Base-by-base conservation (phyloP, 2,797 vertebrate species). In the Rallus crepitans region DNA sequence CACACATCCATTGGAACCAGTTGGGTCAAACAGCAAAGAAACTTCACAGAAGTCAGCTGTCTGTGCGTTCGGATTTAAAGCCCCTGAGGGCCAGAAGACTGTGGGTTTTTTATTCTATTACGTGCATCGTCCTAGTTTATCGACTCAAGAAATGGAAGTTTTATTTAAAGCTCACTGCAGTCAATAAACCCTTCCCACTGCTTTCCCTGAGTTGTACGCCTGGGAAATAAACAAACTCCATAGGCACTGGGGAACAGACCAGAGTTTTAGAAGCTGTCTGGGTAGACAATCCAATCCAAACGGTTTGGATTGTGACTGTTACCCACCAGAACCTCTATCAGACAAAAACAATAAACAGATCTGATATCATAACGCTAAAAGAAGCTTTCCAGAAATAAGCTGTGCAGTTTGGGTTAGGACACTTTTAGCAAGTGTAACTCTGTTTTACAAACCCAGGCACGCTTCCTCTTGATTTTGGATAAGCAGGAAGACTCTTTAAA, bases 191-290 rank as follows among this genome's bases (percentile, higher is more conserved):
- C 63, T 92, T 94, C 90, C 90, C 65, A 69, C 72, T 89, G 52
- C 50, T 73, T 70, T 89, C 81, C 64, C 64, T 20, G 15, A 19
- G 23, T 15, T 48, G 30, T 40, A 39, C 0, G 27, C 35, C 92
- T 94, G 94, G 75, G 71, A 96, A 94, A 88, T 66, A 92, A 89
- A 92, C 50, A 83, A 89, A 73, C 66, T 53, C n/a, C 52, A n/a
- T 1, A 40, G 66, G n/a, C 68, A 66, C 65, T 57, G 21, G 82
- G 85, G 87, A 96, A 84, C 4, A 79, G 83, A 14, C 35, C 33
- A 23, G 66, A 63, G 40, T 68, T 91, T 76, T 57, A 76, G 53
- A 73, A 56, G 31, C 71, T 8, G 61, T 78, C 92, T 91, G 60
- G 56, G 66, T 75, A 61, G 39, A 42, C 79, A 16, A 18, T 30